Conservation (phyloP, 2,888 invertebrate genomes). For the Dolomedes plantarius region DNA sequence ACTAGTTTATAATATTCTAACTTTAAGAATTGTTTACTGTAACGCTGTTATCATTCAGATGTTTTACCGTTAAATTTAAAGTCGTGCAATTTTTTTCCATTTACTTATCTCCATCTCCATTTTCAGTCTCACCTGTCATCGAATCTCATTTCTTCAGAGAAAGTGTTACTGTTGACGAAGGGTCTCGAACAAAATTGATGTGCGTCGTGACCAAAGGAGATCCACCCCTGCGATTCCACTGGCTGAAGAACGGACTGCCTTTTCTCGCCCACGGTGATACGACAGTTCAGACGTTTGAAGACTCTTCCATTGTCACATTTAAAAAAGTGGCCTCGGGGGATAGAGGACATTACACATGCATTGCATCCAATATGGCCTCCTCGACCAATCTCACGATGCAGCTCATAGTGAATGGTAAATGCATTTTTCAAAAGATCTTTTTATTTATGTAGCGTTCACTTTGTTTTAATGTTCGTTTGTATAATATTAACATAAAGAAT, state of each 20-base stretch:
- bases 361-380: slow-evolving; percentile 75
- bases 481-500: no score
- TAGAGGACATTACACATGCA: slow-evolving; percentile 77
- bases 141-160: slow-evolving; percentile 72
- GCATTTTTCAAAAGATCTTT: no score
- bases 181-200: slow-evolving; percentile 72
- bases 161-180: slow-evolving; percentile 70
- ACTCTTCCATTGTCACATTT: slow-evolving; percentile 76
- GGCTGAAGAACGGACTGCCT: slow-evolving; percentile 76
- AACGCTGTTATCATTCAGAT: no score
- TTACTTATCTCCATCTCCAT: no score
- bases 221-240: slow-evolving; percentile 76
- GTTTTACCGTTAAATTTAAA: no score
- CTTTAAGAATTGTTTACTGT: no score
- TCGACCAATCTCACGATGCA: slow-evolving; percentile 74
- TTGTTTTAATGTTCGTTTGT: no score
- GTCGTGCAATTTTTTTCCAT: no score
- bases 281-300: slow-evolving; percentile 75
- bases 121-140: slow-evolving; percentile 71
- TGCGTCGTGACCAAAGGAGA: slow-evolving; percentile 75
- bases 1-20: no score
- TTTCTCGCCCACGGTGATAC: slow-evolving; percentile 74
- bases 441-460: no score
- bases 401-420: slow-evolving; percentile 77
- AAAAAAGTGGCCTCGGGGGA: slow-evolving; percentile 76